phyloP scores from a whole-genome alignment of 2,888 invertebrate genomes.

The Cephus rjabovi region DNA sequence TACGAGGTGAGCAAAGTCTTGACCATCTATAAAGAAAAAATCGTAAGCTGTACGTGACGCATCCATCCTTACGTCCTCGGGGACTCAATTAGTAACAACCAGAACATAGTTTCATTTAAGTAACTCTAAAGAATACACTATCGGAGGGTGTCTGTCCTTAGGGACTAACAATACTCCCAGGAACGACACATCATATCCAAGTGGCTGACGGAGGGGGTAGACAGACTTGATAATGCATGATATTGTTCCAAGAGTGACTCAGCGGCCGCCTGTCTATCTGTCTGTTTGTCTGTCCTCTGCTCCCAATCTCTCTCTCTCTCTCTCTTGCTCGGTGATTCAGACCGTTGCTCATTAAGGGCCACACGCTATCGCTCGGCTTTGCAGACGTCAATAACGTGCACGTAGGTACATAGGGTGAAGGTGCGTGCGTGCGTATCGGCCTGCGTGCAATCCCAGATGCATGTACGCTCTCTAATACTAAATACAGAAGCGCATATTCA shows the following conservation, averaged over 20 bases:
- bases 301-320: background rate
- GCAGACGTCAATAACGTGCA: background rate
- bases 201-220: slow-evolving; percentile 10
- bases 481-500: background rate
- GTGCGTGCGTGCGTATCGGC: slow-evolving; percentile 6
- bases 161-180: background rate
- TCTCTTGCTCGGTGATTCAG: background rate
- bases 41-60: background rate
- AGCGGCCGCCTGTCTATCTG: slow-evolving; percentile 50
- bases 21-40: background rate
- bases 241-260: slow-evolving; percentile 47
- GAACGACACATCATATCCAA: background rate
- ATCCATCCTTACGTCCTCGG: background rate
- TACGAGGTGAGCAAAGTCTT: background rate
- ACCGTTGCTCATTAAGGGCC: background rate
- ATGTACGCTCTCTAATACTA: background rate
- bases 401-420: background rate
- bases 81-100: background rate
- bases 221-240: slow-evolving; percentile 39
- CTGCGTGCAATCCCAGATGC: background rate
- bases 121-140: background rate
- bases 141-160: background rate
- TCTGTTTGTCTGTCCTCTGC: slow-evolving; percentile 8
- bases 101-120: background rate
- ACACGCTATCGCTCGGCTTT: slow-evolving; percentile 3